phyloP scores from a whole-genome alignment of 1,140 invertebrate genomes.

The Papilio polyxenes region DNA sequence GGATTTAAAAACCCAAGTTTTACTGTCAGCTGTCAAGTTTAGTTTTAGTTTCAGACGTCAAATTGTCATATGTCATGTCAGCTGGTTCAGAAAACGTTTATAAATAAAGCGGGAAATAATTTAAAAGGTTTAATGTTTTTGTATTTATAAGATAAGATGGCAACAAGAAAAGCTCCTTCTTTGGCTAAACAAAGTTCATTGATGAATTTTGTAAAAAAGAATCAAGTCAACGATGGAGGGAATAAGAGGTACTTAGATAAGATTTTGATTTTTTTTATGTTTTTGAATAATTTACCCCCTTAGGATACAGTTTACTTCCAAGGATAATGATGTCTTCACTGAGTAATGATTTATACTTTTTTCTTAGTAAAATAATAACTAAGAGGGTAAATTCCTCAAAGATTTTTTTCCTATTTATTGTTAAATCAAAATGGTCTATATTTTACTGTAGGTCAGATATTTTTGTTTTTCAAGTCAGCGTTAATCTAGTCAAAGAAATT shows the following conservation, averaged over 20 bases:
- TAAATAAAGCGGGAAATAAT: constrained; percentile 31
- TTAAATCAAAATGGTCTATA: not conserved
- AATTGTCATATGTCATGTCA: not conserved
- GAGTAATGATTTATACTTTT: not conserved
- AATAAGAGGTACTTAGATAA: constrained; percentile 27
- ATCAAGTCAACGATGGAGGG: constrained; percentile 3
- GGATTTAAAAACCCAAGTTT: not conserved
- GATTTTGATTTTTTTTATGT: not conserved
- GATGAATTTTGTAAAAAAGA: constrained; percentile 59
- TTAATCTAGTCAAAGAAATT: too few species aligned
- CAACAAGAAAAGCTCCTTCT: constrained; percentile 45
- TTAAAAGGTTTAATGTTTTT: constrained; percentile 20
- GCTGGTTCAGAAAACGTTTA: not conserved
- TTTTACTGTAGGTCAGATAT: not conserved
- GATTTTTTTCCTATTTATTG: not conserved
- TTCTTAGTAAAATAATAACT: constrained; percentile 20
- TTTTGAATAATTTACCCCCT: not conserved
- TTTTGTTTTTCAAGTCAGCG: too few species aligned
- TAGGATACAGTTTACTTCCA: not conserved
- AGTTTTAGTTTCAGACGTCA: not conserved
- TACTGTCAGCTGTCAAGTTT: not conserved
- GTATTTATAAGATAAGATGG: constrained; percentile 44
- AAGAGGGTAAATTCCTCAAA: not conserved
- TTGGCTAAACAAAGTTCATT: constrained; percentile 52
- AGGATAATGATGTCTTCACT: not conserved